These are phyloP conservation scores for Sinhomidia bicolor DNA, from an alignment of 2,888 invertebrate species.

Conservation along the genomic window DNA sequence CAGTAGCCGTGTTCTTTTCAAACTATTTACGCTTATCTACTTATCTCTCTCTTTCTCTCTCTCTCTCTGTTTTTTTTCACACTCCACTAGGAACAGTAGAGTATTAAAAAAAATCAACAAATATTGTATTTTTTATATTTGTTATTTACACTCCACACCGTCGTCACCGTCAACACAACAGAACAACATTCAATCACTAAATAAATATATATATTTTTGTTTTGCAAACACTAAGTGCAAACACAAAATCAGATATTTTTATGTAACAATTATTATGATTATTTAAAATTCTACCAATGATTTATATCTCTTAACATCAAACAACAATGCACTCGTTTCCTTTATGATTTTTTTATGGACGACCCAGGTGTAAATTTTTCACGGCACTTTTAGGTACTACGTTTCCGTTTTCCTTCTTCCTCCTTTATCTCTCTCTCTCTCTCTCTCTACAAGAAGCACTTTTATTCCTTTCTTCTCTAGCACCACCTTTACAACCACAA, in stretches of 20 bases:
- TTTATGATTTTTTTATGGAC: not conserved
- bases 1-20: not conserved
- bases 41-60: not conserved
- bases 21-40: not conserved
- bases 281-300: not conserved
- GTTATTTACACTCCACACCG: not conserved
- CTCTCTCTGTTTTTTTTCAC: not conserved
- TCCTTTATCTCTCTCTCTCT: no score
- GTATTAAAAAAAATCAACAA: not conserved
- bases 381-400: constrained; percentile 35
- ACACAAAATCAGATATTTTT: not conserved
- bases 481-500: no score
- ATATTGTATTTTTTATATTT: not conserved
- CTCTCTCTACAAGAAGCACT: not conserved
- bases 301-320: no score
- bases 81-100: not conserved
- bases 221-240: not conserved
- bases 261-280: no score
- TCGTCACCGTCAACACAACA: not conserved
- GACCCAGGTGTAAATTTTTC: not conserved
- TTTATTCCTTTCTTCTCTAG: not conserved
- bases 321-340: not conserved
- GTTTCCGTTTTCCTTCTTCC: constrained; percentile 8
- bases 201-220: not conserved
- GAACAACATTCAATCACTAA: not conserved